Evolutionary conservation across 2,797 vertebrate species (phyloP), one percentile per base, ranked within the genome.

Genomic region (Gymnothorax reevesii): DNA sequence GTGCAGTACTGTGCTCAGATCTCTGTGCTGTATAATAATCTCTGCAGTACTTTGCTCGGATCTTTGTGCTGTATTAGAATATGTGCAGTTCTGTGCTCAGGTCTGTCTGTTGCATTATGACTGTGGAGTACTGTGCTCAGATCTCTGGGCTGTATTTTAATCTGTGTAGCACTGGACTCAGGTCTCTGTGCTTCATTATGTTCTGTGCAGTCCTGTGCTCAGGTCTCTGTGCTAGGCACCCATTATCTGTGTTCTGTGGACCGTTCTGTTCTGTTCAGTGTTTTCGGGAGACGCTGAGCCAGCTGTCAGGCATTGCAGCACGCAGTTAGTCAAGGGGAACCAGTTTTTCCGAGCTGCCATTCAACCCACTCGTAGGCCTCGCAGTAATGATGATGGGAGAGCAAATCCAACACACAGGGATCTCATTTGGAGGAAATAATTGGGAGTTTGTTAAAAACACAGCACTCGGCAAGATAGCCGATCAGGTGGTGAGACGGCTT

Each of bases 381-480:
- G 60, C 93, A 90, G 93, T 94, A 93, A 94, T 94, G 92, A 94
- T 93, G 93, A 92, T 90, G 90, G 91, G 90, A 86, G 89, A 90
- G 93, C 83, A 90, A 89, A 91, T 89, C 89, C 69, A 87, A 89
- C 92, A 88, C 91, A 90, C 90, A 89, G 25, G 92, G 94, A 94
- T 94, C 94, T 95, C 94, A 94, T 96, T 96, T 95, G 90, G 91
- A 89, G 84, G 64, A 92, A 91, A 94, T 95, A 94, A 95, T 95
- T 94, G 93, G 57, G 93, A 94, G 91, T 92, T 94, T 94, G 92
- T 93, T 93, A 90, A 94, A 42, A 94, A 91, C 91, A 77, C 64
- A 20, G 42, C 66, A 12, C 91, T 90, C 89, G 42, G 90, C 89
- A 82, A 89, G 91, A 91, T 87, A 88, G 85, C 86, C 89, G 92